Percentiles rank a stretch among this genome's conserved stretches.
Evolutionary conservation across 2,113 vertebrate genomes (phyloP).

Genomic region (Grammomys surdaster): DNA sequence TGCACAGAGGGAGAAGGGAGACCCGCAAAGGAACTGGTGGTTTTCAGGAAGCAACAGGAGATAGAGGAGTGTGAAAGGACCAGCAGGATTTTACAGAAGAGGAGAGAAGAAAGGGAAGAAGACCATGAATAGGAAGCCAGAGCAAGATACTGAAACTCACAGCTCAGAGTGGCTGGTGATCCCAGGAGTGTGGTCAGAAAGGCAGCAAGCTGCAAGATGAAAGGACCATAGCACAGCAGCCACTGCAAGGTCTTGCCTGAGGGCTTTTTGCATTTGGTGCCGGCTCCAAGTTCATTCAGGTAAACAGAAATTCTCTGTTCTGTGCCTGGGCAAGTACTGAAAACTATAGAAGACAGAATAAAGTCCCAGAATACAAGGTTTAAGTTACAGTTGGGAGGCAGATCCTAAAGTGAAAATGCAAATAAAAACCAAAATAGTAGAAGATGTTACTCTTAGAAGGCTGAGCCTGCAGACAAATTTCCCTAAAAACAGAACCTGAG

Average conservation of each 20-base stretch:
- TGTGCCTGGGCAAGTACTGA: background rate
- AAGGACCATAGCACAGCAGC: fast-evolving
- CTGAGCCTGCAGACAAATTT: background rate
- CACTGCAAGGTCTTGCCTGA: background rate
- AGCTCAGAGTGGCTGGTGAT: background rate
- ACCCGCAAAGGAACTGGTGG: background rate
- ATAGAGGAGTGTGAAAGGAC: background rate
- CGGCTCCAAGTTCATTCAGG: background rate
- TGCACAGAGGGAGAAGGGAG: background rate
- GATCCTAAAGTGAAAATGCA: background rate
- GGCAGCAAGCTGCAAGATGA: background rate
- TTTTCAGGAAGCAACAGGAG: constrained; percentile 6
- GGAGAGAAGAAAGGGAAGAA: background rate
- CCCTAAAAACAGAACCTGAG: background rate
- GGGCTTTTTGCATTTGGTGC: background rate
- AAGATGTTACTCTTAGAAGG: background rate
- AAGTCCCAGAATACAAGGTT: background rate
- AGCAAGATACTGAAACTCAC: background rate
- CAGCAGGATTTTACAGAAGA: background rate
- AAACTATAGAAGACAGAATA: background rate
- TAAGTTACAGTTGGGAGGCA: background rate
- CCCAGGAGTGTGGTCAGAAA: background rate
- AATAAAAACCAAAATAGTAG: background rate
- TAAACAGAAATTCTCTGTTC: background rate
- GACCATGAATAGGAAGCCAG: background rate